Percentiles rank a stretch among this genome's conserved stretches.
Conservation (phyloP, 2,797 vertebrate species). For the Hydrophis major region DNA sequence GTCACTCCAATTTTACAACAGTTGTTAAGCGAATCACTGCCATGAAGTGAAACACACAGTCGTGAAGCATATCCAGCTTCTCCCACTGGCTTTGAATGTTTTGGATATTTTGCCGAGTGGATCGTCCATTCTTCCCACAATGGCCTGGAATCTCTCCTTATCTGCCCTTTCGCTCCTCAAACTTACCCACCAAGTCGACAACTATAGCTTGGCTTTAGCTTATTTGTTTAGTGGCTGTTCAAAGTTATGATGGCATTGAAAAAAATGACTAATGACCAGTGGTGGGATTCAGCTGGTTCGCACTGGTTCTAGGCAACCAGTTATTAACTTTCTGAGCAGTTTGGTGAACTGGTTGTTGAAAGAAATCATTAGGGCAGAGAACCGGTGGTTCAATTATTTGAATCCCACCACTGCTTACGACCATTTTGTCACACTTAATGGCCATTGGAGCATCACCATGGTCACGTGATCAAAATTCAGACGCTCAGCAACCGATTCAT, state of each 20-base stretch:
- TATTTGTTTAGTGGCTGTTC: background rate
- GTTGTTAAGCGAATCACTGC: no score
- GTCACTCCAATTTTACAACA: no score
- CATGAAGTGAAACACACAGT: no score
- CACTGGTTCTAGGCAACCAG: no score
- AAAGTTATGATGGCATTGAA: background rate
- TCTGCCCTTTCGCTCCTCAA: background rate
- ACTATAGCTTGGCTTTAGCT: background rate
- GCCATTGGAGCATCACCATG: rapidly evolving
- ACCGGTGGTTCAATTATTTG: no score
- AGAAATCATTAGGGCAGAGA: no score
- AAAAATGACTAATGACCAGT: background rate
- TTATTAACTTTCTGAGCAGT: no score
- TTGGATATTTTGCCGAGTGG: background rate
- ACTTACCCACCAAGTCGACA: background rate
- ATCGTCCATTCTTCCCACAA: background rate
- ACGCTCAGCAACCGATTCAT: background rate
- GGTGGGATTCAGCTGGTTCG: no score
- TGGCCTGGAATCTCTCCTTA: background rate
- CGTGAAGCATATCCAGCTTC: no score
- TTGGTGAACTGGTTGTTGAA: no score
- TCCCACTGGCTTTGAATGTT: background rate
- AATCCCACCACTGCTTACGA: background rate
- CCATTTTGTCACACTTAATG: background rate
- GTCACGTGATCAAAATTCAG: background rate